phyloP scores from a whole-genome alignment of 92 coral and sea anemone species.

The Porites divaricata region DNA sequence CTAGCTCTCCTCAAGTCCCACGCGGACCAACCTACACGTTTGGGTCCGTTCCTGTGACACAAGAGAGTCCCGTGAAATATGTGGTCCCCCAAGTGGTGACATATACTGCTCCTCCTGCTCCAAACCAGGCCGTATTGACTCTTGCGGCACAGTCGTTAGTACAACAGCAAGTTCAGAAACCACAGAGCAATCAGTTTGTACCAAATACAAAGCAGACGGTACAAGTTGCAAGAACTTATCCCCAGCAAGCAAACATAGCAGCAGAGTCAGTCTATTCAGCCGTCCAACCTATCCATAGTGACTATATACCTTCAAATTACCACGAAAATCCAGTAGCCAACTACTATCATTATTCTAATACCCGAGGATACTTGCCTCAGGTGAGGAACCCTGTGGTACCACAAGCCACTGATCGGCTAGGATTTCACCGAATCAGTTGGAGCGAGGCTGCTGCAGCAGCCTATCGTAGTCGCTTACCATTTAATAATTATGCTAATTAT shows the following conservation, averaged over 20 bases:
- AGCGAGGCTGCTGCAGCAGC: constrained; percentile 23
- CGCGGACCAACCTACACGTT: constrained; percentile 90
- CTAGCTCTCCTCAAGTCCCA: constrained; percentile 65
- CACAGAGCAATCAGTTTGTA: constrained; percentile 27
- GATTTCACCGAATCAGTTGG: constrained; percentile 56
- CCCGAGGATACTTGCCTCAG: constrained; percentile 17
- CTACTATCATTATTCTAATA: constrained; percentile 30
- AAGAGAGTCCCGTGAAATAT: constrained; percentile 37
- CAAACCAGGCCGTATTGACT: constrained; percentile 34
- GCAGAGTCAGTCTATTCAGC: constrained; percentile 33
- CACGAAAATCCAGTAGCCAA: constrained; percentile 51
- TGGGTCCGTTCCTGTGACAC: constrained; percentile 52
- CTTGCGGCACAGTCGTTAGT: constrained; percentile 45
- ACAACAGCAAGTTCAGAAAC: constrained; percentile 32
- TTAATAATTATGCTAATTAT: constrained; percentile 54
- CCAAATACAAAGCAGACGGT: constrained; percentile 17
- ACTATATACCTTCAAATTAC: constrained; percentile 37
- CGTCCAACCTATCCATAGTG: constrained; percentile 34
- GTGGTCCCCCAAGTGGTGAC: constrained; percentile 34
- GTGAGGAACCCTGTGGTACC: constrained; percentile 30
- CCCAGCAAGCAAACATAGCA: constrained; percentile 44
- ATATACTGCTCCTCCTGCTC: constrained; percentile 33
- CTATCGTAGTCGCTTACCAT: constrained; percentile 39
- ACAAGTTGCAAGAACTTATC: constrained; percentile 8
- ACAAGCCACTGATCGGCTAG: constrained; percentile 33